phyloP scores from a whole-genome alignment of 1,140 invertebrate genomes.

The Pantala flavescens region DNA sequence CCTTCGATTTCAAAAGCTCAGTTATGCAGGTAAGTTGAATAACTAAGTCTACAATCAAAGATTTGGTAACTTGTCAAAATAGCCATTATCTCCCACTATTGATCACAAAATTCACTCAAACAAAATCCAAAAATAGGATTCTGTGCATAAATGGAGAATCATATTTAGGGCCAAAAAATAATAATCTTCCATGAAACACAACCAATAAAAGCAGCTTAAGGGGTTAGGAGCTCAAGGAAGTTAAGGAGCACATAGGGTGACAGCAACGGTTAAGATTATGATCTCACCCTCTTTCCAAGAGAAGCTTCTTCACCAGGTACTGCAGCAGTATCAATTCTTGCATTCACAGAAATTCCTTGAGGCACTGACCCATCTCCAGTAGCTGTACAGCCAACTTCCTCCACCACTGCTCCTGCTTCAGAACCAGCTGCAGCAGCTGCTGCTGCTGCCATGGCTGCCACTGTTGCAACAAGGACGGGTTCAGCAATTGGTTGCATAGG shows the following conservation, averaged over 20 bases:
- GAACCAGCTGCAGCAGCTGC: constrained; percentile 44
- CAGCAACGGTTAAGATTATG: too few species aligned
- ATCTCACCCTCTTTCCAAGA: constrained; percentile 53
- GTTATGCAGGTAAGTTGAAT: too few species aligned
- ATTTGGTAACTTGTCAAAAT: too few species aligned
- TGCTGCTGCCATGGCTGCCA: constrained; percentile 42
- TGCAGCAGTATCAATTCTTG: constrained; percentile 23
- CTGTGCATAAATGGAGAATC: too few species aligned
- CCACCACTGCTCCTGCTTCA: background rate
- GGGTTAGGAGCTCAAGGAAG: background rate
- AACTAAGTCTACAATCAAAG: too few species aligned
- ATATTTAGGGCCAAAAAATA: too few species aligned
- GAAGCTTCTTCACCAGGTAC: constrained; percentile 44
- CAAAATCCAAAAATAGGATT: too few species aligned
- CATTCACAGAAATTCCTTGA: background rate
- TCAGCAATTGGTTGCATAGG: constrained; percentile 92
- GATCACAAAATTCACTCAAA: too few species aligned
- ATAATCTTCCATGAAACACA: background rate
- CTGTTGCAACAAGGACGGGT: constrained; percentile 46
- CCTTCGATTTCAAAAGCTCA: too few species aligned
- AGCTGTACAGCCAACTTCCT: background rate
- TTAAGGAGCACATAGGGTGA: too few species aligned
- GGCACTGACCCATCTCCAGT: background rate
- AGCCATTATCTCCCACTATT: too few species aligned
- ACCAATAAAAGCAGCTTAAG: background rate